These are phyloP conservation scores for Psilanteris sp. DNA, from an alignment of 1,140 invertebrate species.

Conservation along the genomic window DNA sequence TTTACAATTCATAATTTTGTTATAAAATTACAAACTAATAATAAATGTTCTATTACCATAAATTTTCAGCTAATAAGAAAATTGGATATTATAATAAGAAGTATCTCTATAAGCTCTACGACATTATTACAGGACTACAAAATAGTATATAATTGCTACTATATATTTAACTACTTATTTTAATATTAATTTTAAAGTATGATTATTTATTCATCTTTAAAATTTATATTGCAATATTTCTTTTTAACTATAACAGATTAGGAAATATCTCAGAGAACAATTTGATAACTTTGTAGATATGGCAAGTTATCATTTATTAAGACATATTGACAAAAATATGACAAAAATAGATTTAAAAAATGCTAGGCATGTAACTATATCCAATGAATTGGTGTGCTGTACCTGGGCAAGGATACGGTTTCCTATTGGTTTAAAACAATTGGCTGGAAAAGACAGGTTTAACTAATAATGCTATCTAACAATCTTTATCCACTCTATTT, in stretches of 20 bases:
- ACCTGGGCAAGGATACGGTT: conserved; percentile 80
- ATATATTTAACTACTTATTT: too few relatives aligned
- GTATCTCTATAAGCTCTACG: conserved; percentile 52
- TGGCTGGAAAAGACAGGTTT: conserved; percentile 71
- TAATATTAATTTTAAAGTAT: too few relatives aligned
- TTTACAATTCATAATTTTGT: too few relatives aligned
- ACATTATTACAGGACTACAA: conserved; percentile 76
- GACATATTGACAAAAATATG: conserved; percentile 80
- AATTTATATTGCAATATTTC: background rate
- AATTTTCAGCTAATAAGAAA: conserved; percentile 74
- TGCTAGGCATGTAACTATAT: conserved; percentile 76
- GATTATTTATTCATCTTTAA: too few relatives aligned
- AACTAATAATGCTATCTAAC: too few relatives aligned
- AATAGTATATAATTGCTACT: too few relatives aligned
- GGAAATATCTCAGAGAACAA: conserved; percentile 76
- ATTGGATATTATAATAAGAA: conserved; percentile 77
- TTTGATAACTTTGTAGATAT: conserved; percentile 78
- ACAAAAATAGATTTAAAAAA: conserved; percentile 78
- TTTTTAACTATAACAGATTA: conserved; percentile 71
- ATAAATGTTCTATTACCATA: too few relatives aligned
- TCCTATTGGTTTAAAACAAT: conserved; percentile 73
- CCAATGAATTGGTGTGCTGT: conserved; percentile 78
- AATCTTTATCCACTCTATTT: too few relatives aligned
- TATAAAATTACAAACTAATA: too few relatives aligned
- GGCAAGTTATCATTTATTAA: conserved; percentile 79